Conservation (phyloP, 2,888 invertebrate genomes). For the Agrotis segetum region DNA sequence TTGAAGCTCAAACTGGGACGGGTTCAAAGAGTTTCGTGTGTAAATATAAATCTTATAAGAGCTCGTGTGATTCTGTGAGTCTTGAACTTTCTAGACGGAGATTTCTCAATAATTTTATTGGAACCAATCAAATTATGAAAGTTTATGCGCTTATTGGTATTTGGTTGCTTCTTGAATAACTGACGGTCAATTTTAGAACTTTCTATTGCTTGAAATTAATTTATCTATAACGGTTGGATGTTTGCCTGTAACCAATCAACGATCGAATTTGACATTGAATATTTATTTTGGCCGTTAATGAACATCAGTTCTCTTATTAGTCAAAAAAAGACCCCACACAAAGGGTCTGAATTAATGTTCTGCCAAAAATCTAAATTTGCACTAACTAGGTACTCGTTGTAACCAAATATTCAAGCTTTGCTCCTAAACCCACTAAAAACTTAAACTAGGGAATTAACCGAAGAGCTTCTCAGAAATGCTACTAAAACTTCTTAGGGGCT, state of each 20-base stretch:
- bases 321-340: background rate
- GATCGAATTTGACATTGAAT: too few species aligned
- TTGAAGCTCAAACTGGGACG: conserved; percentile 34
- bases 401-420: background rate
- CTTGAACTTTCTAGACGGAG: background rate
- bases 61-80: conserved; percentile 2
- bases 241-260: too few species aligned
- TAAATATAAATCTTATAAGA: background rate
- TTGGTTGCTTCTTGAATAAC: background rate
- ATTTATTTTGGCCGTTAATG: too few species aligned
- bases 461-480: conserved; percentile 15
- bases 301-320: background rate
- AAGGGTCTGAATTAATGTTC: too few species aligned
- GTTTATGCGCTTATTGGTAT: background rate
- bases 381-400: background rate
- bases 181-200: background rate
- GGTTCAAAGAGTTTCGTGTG: conserved; percentile 16
- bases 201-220: background rate
- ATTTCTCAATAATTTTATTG: background rate
- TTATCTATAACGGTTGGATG: too few species aligned
- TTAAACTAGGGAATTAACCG: conserved; percentile 5
- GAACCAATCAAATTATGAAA: background rate
- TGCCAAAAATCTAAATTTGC: background rate
- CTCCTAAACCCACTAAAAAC: conserved; percentile 5
- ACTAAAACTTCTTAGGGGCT: conserved; percentile 6